Base-by-base conservation (phyloP, 1,140 invertebrate species). In the Octopus sinensis region DNA sequence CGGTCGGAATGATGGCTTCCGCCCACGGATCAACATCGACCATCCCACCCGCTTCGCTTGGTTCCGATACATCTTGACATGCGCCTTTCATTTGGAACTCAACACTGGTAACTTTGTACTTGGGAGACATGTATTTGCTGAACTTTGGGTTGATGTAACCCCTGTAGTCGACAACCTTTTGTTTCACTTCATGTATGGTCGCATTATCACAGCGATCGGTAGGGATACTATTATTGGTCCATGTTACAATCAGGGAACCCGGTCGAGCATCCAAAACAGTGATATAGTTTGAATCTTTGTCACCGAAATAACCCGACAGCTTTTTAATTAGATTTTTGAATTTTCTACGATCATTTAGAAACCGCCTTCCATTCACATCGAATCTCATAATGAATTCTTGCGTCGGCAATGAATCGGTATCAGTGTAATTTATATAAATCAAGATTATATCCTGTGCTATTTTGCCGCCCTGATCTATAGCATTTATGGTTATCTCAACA, bases 241-340 rank as follows among this genome's bases (percentile, higher is more conserved):
- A 86, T 10, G 83, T 80, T 52, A 86, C n/a, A 12, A 83, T 62
- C 23, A 86, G 76, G 4, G 85, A 86, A 5, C 85, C 85, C 10
- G 73, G 53, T 4, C n/a, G n/a, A 23, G 84, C 77, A 78, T 82
- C 56, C 52, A 83, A 53, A 4, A 85, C 79, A 4, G 80, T 80
- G 6, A 85, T 82, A 23, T 80, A 56, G 4, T 80, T 54, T 76
- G 78, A 23, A 5, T 56, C 53, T 56, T 12, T 10, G 71, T 84
- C 84, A 1, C 73, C 79, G 73, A 86, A 86, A 51, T 82, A 81
- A 10, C 9, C 9, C 54, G 53, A 56, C 5, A 84, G 30, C 12
- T 56, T 54, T 9, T 68, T 73, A 76, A 84, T n/a, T 5, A 86
- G 75, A n/a, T 73, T 12, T 13, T 56, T 81, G 7, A 86, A 23